Conservation (phyloP, 2,888 invertebrate species). For the Idaea dimidiata region DNA sequence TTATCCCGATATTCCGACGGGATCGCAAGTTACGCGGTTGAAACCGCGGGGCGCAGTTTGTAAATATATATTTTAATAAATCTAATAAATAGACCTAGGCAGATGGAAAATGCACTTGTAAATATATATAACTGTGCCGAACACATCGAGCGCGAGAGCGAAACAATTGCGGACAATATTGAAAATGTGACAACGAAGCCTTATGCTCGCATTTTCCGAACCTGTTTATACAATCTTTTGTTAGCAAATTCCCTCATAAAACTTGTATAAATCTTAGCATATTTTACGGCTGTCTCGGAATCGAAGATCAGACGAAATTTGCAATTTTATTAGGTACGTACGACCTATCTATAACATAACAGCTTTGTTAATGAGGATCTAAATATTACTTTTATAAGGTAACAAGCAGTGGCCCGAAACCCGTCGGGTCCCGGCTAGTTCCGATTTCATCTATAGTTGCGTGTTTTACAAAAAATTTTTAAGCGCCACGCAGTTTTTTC, state of each 20-base stretch:
- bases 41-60: too few relatives aligned
- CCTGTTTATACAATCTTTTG: slow-evolving; percentile 4
- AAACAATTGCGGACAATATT: not conserved
- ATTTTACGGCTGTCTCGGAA: slow-evolving; percentile 15
- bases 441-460: too few relatives aligned
- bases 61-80: too few relatives aligned
- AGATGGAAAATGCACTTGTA: too few relatives aligned
- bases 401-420: slow-evolving; percentile 30
- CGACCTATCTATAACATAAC: slow-evolving; percentile 11
- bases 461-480: too few relatives aligned
- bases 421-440: slow-evolving; percentile 17
- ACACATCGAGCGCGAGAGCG: too few relatives aligned
- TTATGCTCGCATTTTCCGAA: not conserved
- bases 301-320: slow-evolving; percentile 22
- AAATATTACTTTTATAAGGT: slow-evolving; percentile 36
- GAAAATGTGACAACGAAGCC: not conserved
- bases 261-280: slow-evolving; percentile 23
- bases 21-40: too few relatives aligned
- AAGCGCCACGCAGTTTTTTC: too few relatives aligned
- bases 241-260: slow-evolving; percentile 23
- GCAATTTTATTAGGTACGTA: slow-evolving; percentile 28
- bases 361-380: slow-evolving; percentile 31
- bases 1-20: too few relatives aligned
- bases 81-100: too few relatives aligned
- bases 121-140: too few relatives aligned